Conservation (phyloP, 2,113 vertebrate genomes). For the Hassar affinis region DNA sequence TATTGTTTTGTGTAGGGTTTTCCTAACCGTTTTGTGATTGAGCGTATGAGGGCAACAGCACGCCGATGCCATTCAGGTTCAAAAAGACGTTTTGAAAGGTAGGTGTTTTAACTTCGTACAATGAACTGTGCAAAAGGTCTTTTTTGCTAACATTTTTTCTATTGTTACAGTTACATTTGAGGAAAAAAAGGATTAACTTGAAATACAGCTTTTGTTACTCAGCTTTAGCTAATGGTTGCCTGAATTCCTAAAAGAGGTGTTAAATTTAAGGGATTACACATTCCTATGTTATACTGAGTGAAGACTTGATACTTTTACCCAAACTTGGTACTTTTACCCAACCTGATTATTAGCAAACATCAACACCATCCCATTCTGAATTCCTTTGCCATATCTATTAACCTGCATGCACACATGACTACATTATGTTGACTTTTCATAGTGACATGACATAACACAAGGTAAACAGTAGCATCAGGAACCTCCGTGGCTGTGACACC, state of each 20-base stretch:
- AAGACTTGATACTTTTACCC: background rate
- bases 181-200: background rate
- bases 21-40: background rate
- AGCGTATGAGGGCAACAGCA: background rate
- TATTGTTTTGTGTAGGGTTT: background rate
- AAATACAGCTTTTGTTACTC: background rate
- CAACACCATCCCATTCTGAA: background rate
- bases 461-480: conserved; percentile 23
- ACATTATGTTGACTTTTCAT: background rate
- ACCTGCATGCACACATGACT: background rate
- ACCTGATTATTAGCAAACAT: background rate
- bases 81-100: background rate
- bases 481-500: conserved; percentile 84
- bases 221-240: background rate
- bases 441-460: conserved; percentile 6
- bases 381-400: background rate
- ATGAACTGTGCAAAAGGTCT: background rate
- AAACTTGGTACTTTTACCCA: background rate
- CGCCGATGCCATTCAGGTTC: background rate
- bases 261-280: background rate
- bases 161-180: background rate
- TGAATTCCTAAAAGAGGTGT: background rate
- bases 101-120: background rate
- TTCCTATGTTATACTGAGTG: background rate
- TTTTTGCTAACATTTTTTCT: too few relatives aligned